A percentile compares a stretch with the other conserved stretches of the same genome.
phyloP scores from a whole-genome alignment of 2,888 invertebrate species.

The Pherbina coryleti region DNA sequence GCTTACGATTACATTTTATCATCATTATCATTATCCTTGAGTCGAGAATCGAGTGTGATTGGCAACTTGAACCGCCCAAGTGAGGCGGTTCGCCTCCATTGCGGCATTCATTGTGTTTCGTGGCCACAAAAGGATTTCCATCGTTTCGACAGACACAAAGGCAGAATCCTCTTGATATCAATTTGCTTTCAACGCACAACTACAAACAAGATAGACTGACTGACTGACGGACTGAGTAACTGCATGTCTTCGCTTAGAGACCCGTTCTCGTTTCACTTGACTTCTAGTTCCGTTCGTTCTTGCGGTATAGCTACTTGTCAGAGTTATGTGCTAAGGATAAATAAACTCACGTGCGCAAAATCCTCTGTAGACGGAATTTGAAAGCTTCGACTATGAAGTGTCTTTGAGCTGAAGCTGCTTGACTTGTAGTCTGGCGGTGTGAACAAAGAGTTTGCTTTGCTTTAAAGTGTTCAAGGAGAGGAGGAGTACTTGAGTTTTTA shows the following conservation, averaged over 20 bases:
- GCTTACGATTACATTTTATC: constrained; percentile 20
- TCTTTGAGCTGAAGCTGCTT: constrained; percentile 13
- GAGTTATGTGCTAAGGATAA: constrained; percentile 27
- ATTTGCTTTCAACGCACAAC: constrained; percentile 23
- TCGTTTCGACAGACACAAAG: constrained; percentile 24
- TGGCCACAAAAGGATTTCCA: constrained; percentile 31
- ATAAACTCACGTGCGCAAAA: constrained; percentile 18
- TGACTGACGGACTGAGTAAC: background rate
- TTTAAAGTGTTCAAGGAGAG: no score
- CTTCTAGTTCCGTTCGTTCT: background rate
- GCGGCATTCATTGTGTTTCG: constrained; percentile 1
- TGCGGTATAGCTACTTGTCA: background rate
- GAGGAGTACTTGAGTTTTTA: no score
- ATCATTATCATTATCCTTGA: constrained; percentile 21
- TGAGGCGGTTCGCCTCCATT: background rate
- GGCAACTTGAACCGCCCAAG: background rate
- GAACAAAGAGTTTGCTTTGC: background rate
- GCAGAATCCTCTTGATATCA: constrained; percentile 33
- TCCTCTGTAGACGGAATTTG: background rate
- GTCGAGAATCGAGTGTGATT: background rate
- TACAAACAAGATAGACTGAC: constrained; percentile 2
- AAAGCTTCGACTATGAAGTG: background rate
- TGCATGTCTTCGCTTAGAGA: background rate
- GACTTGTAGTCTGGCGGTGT: constrained; percentile 11
- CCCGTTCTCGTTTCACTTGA: background rate